Evolutionary conservation across 2,113 vertebrate species (phyloP).

Genomic region (Neopipo cinnamomea): DNA sequence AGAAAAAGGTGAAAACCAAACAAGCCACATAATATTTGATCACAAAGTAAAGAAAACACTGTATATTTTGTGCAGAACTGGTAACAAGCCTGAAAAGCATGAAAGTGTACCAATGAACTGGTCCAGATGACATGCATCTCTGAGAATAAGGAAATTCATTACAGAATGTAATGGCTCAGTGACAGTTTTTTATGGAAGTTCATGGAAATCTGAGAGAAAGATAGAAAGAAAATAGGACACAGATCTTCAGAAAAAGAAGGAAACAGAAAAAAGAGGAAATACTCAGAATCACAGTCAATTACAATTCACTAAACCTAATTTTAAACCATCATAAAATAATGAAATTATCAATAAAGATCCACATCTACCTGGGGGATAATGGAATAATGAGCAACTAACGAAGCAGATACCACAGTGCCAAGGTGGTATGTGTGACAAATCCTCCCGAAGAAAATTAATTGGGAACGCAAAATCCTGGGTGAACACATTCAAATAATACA

Average conservation of each 20-base stretch:
- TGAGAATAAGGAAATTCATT: conserved; percentile 6
- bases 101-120: neutral
- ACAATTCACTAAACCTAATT: neutral
- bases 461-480: neutral
- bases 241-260: neutral
- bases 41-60: neutral
- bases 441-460: neutral
- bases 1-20: neutral
- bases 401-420: neutral
- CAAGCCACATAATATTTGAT: neutral
- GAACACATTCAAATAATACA: neutral
- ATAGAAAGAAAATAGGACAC: neutral
- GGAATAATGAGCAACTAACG: neutral
- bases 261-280: neutral
- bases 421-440: neutral
- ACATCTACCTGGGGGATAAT: neutral
- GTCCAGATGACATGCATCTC: neutral
- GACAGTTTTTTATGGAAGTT: neutral
- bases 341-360: conserved; percentile 1
- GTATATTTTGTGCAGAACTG: neutral
- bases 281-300: neutral
- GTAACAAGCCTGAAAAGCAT: neutral
- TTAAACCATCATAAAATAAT: neutral
- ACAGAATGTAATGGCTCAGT: neutral
- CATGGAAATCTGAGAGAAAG: neutral